Base-by-base conservation (phyloP, 2,888 invertebrate species). In the Drosophila suboccidentalis region DNA sequence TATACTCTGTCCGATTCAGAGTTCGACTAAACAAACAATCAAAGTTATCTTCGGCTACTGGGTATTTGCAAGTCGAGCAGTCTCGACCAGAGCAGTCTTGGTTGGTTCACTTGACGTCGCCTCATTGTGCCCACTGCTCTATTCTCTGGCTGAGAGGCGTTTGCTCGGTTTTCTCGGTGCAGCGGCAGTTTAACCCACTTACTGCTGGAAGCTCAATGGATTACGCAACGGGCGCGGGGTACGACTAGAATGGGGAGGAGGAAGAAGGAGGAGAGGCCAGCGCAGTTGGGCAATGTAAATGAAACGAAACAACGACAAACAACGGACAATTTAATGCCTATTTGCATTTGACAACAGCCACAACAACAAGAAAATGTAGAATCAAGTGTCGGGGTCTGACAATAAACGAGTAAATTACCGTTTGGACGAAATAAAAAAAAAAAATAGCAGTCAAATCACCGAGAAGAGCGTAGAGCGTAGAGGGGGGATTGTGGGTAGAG, bases 241-340 rank as follows among this genome's bases (percentile, higher is more conserved):
- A 15, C 26, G 43, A 38, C 44, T 44, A n/a, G 17, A 13, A 32
- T 53, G 36, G 51, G 29, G 38, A 54, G 38, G 41, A 50, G n/a
- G 17, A 15, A 38, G 19, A 22, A 15, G 44, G 19, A 22, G 26
- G 6, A 17, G 38, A n/a, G 26, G 5, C 9, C 8, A 29, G 19
- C 13, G 17, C 54, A 44, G 60, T 62, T 57, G 68, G 59, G 65
- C 54, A 80, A 87, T 78, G 75, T 71, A 84, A 88, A 88, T 82
- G 81, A 83, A 89, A 87, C 71, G 81, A 83, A 89, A 87, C 72
- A 83, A 79, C 86, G 82, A 71, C 84, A 71, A 74, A 80, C 78
- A 89, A 55, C 70, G 61, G 76, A 76, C 84, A 89, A 81, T 87
- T 85, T 81, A 87, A 84, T 87, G 81, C 74, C 89, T 67, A 87